Conservation (phyloP, 1,140 invertebrate genomes). For the Cydia fagiglandana region DNA sequence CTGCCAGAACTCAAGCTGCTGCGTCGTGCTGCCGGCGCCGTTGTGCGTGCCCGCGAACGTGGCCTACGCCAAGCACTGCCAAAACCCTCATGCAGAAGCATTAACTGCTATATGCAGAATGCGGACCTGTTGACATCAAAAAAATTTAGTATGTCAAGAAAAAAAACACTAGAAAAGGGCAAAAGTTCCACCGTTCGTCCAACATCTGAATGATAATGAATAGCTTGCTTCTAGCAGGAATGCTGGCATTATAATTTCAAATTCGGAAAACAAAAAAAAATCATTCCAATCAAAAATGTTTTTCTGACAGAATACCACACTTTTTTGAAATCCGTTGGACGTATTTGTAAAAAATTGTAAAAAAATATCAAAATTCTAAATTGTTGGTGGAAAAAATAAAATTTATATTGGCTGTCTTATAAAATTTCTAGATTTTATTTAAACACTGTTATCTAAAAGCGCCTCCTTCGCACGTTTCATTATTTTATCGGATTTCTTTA, state of each 20-base stretch:
- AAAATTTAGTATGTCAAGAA: slow-evolving; percentile 38
- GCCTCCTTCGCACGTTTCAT: slow-evolving; percentile 38
- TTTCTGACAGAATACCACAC: slow-evolving; percentile 51
- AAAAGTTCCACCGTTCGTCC: background rate
- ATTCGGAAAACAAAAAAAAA: slow-evolving; percentile 38
- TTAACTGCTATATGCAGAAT: slow-evolving; percentile 57
- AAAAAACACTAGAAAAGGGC: slow-evolving; percentile 8
- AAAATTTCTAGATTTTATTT: slow-evolving; percentile 18
- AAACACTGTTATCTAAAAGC: slow-evolving; percentile 41
- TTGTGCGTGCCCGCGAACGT: slow-evolving; percentile 81
- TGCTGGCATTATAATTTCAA: slow-evolving; percentile 17
- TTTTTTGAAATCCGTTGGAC: slow-evolving; percentile 45
- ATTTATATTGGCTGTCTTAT: slow-evolving; percentile 6
- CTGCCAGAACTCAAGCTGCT: slow-evolving; percentile 83
- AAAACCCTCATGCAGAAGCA: slow-evolving; percentile 61
- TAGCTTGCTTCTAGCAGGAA: slow-evolving; percentile 2
- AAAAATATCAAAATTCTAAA: slow-evolving; percentile 38
- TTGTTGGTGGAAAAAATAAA: slow-evolving; percentile 44
- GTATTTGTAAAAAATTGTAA: slow-evolving; percentile 48
- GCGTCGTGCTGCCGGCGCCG: slow-evolving; percentile 83
- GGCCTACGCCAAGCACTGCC: slow-evolving; percentile 56
- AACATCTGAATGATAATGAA: background rate
- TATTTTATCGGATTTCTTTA: slow-evolving; percentile 27
- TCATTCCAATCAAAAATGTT: slow-evolving; percentile 36
- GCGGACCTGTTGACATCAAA: slow-evolving; percentile 37